A percentile compares a stretch with the other conserved stretches of the same genome.
Evolutionary conservation across 2,888 invertebrate genomes (phyloP).

Genomic region (Parnassius apollo): DNA sequence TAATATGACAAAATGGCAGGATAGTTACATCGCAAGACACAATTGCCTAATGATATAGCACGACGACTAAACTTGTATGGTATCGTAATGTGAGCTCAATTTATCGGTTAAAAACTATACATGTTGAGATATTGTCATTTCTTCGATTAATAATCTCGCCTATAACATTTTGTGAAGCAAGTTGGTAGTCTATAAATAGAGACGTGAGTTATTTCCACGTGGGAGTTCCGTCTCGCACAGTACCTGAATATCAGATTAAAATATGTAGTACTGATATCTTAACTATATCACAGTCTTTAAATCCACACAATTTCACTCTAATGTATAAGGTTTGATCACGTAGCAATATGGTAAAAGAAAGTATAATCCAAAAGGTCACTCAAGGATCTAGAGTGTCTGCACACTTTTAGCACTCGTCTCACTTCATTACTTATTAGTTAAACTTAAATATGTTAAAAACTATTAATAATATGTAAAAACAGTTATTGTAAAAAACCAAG

Average conservation of each 20-base stretch:
- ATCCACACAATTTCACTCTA: conserved; percentile 48
- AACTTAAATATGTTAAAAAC: conserved; percentile 55
- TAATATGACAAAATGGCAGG: conserved; percentile 32
- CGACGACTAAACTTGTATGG: conserved; percentile 27
- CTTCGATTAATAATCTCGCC: conserved; percentile 48
- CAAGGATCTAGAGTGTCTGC: conserved; percentile 71
- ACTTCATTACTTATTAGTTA: conserved; percentile 62
- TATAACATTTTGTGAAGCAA: conserved; percentile 66
- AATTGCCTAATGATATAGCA: conserved; percentile 1
- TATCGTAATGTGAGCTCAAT: conserved; percentile 7
- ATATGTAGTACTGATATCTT: conserved; percentile 62
- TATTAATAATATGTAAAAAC: conserved; percentile 51
- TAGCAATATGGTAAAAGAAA: conserved; percentile 77
- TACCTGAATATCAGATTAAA: conserved; percentile 66
- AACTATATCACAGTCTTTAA: conserved; percentile 65
- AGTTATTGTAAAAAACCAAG: conserved; percentile 46
- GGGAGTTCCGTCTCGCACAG: conserved; percentile 68
- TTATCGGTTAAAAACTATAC: no score
- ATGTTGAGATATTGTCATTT: conserved; percentile 14
- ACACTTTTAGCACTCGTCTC: conserved; percentile 58
- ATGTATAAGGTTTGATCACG: conserved; percentile 47
- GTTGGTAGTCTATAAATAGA: conserved; percentile 76
- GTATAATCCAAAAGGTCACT: conserved; percentile 72
- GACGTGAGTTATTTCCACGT: conserved; percentile 78
- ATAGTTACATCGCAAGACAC: conserved; percentile 6